A percentile compares a stretch with the other conserved stretches of the same genome.
These are phyloP conservation scores for Trididemnum nubilum DNA, from an alignment of 23 tunicate species.

Conservation along the genomic window DNA sequence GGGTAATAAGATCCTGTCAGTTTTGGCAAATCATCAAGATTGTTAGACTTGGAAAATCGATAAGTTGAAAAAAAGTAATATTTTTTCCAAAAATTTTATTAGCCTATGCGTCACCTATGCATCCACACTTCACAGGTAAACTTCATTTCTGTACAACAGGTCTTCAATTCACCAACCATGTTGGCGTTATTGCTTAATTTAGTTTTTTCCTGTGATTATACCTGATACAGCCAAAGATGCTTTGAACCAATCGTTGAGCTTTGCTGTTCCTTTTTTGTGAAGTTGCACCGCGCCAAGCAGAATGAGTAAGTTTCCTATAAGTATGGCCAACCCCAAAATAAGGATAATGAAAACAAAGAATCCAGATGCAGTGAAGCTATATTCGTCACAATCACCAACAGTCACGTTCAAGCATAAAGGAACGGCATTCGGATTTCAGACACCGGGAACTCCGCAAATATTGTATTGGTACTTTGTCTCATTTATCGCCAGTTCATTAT, in stretches of 20 bases:
- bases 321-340: neutral
- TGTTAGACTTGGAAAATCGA: too few species aligned
- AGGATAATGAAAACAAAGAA: neutral
- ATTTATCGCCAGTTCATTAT: too few species aligned
- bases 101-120: too few species aligned
- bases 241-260: neutral
- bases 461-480: too few species aligned
- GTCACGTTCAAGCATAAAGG: neutral
- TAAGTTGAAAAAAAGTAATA: too few species aligned
- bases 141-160: too few species aligned
- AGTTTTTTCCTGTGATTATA: neutral
- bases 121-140: too few species aligned
- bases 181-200: too few species aligned
- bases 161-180: too few species aligned
- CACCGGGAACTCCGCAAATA: conserved; percentile 6
- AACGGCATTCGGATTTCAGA: neutral
- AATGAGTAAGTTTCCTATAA: neutral
- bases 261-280: neutral
- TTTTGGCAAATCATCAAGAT: too few species aligned
- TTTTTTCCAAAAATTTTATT: too few species aligned
- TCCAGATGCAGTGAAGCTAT: neutral
- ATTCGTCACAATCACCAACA: neutral
- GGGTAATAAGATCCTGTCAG: neutral
- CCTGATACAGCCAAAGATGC: neutral
- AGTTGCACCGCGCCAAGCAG: neutral